Conservation (phyloP, 1,140 invertebrate species). For the Chironomus striatipennis region DNA sequence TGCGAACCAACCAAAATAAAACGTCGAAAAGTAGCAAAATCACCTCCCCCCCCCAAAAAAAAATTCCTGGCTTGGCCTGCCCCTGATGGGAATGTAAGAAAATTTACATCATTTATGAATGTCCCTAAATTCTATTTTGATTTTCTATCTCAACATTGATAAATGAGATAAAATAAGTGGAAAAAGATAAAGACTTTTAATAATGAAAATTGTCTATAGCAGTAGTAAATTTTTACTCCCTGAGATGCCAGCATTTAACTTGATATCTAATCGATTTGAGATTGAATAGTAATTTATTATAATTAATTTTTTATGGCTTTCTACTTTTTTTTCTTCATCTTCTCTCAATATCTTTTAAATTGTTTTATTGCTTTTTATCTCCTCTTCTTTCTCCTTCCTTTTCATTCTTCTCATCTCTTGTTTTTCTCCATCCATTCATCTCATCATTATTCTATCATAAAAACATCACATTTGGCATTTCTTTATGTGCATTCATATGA, state of each 20-base stretch:
- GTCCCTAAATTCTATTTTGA: no score
- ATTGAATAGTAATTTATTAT: constrained; percentile 24
- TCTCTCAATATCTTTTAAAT: neutral
- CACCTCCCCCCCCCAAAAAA: no score
- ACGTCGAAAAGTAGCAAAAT: no score
- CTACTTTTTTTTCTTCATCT: neutral
- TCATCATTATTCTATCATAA: neutral
- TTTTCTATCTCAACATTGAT: no score
- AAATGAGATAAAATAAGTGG: no score
- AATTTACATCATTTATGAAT: no score
- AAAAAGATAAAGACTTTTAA: no score
- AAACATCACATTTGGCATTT: constrained; percentile 1
- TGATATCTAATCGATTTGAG: constrained; percentile 22
- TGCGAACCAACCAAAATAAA: no score
- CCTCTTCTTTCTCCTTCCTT: neutral
- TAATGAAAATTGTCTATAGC: no score
- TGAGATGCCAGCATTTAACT: constrained; percentile 12
- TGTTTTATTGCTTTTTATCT: neutral
- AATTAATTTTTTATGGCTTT: constrained; percentile 22
- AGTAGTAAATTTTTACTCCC: neutral
- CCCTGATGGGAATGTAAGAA: no score
- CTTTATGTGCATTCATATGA: neutral
- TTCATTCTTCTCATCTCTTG: neutral
- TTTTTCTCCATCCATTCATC: neutral
- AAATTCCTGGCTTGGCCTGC: no score